Percentiles rank a stretch among this genome's conserved stretches.
Evolutionary conservation across 2,113 vertebrate species (phyloP).

Genomic region (Pogona vitticeps): DNA sequence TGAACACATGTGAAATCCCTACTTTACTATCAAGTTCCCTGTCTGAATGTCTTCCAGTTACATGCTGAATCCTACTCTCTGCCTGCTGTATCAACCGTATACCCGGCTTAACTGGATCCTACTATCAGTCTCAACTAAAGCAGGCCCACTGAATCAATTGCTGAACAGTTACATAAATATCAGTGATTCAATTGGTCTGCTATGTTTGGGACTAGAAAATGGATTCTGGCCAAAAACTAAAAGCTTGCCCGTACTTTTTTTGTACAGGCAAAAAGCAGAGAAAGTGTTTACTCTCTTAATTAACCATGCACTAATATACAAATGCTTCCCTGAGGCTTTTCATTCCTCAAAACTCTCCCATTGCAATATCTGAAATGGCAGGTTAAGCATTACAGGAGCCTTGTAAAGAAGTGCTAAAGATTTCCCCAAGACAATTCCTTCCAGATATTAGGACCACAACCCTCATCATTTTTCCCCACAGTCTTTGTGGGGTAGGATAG

Average conservation of each 20-base stretch:
- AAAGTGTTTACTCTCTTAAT: too few relatives aligned
- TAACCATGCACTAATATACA: background rate
- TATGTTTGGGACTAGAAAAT: too few relatives aligned
- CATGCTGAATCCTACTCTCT: background rate
- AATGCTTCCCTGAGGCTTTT: background rate
- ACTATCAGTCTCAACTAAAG: too few relatives aligned
- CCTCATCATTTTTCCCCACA: background rate
- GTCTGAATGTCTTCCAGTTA: background rate
- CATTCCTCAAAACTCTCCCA: background rate
- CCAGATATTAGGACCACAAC: background rate
- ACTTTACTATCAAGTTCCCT: background rate
- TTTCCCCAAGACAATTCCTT: background rate
- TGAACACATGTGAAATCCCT: background rate
- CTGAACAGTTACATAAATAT: too few relatives aligned
- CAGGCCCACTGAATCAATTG: too few relatives aligned
- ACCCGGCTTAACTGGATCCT: too few relatives aligned
- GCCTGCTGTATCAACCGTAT: background rate
- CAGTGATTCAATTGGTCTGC: too few relatives aligned
- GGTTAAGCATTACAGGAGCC: background rate
- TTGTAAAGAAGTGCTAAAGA: background rate
- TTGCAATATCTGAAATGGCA: background rate
- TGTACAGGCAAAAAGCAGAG: too few relatives aligned
- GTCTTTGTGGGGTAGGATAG: background rate
- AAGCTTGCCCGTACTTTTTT: too few relatives aligned
- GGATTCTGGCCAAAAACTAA: too few relatives aligned